These are phyloP conservation scores for Hyposoter didymator DNA, from an alignment of 2,888 invertebrate species.

Conservation along the genomic window DNA sequence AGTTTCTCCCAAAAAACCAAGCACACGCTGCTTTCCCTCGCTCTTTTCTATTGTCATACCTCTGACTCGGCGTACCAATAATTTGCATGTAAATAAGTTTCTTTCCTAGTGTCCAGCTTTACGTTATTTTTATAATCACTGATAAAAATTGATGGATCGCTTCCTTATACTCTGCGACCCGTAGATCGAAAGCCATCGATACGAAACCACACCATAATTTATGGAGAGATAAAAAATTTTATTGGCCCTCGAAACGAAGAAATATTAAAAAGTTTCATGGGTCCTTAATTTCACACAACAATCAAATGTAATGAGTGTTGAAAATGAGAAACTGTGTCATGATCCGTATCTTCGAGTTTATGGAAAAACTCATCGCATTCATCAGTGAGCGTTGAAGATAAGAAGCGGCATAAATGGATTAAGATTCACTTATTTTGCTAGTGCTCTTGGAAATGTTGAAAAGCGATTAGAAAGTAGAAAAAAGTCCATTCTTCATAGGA, in stretches of 20 bases:
- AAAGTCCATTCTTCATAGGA: background rate
- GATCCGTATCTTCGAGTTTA: background rate
- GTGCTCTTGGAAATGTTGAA: background rate
- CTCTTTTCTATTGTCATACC: background rate
- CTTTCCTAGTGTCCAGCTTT: background rate
- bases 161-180: background rate
- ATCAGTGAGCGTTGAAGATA: background rate
- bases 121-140: background rate
- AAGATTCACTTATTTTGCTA: background rate
- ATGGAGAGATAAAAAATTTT: background rate
- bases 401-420: background rate
- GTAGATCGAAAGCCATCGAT: background rate
- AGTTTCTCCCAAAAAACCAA: background rate
- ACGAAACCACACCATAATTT: background rate
- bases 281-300: background rate
- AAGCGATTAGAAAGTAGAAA: background rate
- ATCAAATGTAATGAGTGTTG: background rate
- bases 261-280: background rate
- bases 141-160: background rate
- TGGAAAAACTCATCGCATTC: background rate
- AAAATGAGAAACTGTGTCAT: background rate
- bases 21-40: background rate
- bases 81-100: background rate
- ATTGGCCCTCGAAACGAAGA: background rate
- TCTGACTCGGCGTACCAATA: background rate